A percentile compares a stretch with the other conserved stretches of the same genome.
phyloP scores from a whole-genome alignment of 2,113 vertebrate species.

The Siniperca knerii region DNA sequence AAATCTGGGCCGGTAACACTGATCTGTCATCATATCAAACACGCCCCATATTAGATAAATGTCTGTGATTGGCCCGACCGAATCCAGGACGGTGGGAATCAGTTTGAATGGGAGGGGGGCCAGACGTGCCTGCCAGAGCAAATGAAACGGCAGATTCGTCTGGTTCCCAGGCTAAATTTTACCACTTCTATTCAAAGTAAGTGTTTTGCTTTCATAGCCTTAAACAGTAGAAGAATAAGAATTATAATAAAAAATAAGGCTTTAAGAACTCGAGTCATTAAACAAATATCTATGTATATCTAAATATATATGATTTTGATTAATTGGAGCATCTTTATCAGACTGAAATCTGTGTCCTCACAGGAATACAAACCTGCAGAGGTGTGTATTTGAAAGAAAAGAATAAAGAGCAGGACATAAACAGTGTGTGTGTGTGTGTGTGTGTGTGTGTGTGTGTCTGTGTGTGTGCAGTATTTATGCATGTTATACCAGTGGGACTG shows the following conservation, averaged over 20 bases:
- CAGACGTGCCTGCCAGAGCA: too few relatives aligned
- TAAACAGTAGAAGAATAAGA: background rate
- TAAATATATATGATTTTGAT: background rate
- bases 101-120: too few relatives aligned
- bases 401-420: constrained; percentile 9
- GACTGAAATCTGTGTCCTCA: background rate
- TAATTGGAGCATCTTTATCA: constrained; percentile 5
- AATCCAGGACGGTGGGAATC: too few relatives aligned
- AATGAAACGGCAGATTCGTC: too few relatives aligned
- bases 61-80: too few relatives aligned
- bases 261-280: background rate
- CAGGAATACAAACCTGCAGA: constrained; percentile 18
- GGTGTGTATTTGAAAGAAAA: background rate
- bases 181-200: background rate
- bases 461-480: constrained; percentile 33
- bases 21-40: too few relatives aligned
- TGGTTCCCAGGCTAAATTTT: background rate
- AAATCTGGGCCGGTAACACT: too few relatives aligned
- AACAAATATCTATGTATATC: background rate
- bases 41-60: too few relatives aligned
- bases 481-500: constrained; percentile 58
- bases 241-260: background rate
- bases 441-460: constrained; percentile 1
- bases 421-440: background rate
- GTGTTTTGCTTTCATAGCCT: background rate